Conservation (phyloP, 2,113 vertebrate species). For the Amblyopsis rosae region DNA sequence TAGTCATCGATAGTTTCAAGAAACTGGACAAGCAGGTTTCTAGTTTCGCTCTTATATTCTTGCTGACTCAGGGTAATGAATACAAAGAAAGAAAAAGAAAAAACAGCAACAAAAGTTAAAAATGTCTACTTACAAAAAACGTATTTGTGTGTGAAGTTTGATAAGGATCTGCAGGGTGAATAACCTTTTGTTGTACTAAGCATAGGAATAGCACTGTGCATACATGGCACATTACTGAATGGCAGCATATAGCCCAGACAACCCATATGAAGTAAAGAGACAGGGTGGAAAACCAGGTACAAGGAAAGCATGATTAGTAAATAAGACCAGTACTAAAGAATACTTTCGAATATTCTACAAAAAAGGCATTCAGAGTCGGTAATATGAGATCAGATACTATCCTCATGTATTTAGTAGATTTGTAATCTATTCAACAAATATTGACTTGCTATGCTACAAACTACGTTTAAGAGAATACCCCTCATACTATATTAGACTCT, state of each 20-base stretch:
- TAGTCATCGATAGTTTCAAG: not conserved
- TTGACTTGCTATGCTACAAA: too few relatives aligned
- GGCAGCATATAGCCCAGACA: not conserved
- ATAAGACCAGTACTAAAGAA: not conserved
- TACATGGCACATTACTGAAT: not conserved
- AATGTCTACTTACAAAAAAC: too few relatives aligned
- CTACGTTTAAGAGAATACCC: too few relatives aligned
- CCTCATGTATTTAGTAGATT: too few relatives aligned
- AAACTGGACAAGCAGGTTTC: slow-evolving; percentile 51
- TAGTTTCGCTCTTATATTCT: not conserved
- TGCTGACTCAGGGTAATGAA: slow-evolving; percentile 14
- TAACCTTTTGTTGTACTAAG: slow-evolving; percentile 10
- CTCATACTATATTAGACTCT: not conserved
- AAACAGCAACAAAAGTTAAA: slow-evolving; percentile 1
- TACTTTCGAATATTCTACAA: not conserved
- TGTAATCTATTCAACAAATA: too few relatives aligned
- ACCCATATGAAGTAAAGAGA: slow-evolving; percentile 6
- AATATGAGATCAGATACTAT: too few relatives aligned
- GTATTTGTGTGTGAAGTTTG: too few relatives aligned
- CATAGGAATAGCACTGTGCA: not conserved
- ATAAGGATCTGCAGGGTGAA: slow-evolving; percentile 14
- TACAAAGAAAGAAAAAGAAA: too few relatives aligned
- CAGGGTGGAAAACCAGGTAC: not conserved
- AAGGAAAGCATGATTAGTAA: not conserved
- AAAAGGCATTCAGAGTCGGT: too few relatives aligned